Percentiles rank a stretch among this genome's conserved stretches.
These are phyloP conservation scores for Daphoenositta chrysoptera DNA, from an alignment of 2,113 vertebrate genomes.

Conservation along the genomic window DNA sequence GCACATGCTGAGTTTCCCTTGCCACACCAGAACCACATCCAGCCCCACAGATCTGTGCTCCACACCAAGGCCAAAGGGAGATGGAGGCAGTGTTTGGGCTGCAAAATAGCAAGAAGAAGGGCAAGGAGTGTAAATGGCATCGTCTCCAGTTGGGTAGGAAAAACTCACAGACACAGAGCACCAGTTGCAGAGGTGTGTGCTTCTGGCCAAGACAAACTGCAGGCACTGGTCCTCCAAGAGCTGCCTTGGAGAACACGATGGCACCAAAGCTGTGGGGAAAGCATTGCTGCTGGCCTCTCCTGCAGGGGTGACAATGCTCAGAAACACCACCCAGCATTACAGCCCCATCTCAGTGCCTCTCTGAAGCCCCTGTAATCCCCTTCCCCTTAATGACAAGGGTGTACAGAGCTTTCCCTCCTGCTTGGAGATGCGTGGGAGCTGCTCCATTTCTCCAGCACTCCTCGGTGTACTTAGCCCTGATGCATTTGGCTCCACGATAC, in stretches of 20 bases:
- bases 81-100: neutral
- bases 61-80: neutral
- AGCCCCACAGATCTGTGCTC: neutral
- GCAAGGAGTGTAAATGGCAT: neutral
- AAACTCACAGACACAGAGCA: neutral
- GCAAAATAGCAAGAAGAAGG: neutral
- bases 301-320: accelerated
- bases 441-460: neutral
- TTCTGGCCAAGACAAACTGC: neutral
- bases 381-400: neutral
- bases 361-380: neutral
- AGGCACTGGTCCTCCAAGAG: neutral
- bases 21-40: neutral
- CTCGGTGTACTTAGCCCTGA: neutral
- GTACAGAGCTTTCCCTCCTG: neutral
- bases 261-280: neutral
- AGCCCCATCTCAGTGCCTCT: neutral
- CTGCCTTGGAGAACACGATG: neutral
- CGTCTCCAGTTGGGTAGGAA: neutral
- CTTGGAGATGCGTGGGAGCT: neutral
- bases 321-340: neutral
- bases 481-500: neutral
- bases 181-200: neutral
- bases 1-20: neutral
- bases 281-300: neutral